A percentile compares a stretch with the other conserved stretches of the same genome.
These are phyloP conservation scores for Serranochromis macrocephalus DNA, from an alignment of 2,113 vertebrate genomes.

Conservation along the genomic window DNA sequence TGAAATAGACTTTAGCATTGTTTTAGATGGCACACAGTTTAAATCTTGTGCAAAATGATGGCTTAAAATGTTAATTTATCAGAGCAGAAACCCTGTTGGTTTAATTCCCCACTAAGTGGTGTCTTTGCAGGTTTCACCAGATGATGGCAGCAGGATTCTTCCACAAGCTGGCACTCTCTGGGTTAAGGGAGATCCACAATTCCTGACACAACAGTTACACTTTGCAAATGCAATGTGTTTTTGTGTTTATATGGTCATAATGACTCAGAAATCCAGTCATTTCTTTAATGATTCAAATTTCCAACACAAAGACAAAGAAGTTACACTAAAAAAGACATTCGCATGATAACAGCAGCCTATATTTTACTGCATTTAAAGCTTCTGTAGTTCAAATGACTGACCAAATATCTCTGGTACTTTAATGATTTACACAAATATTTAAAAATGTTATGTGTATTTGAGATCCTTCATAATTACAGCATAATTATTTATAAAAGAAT, in stretches of 20 bases:
- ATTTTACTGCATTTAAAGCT: neutral
- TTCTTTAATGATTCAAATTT: neutral
- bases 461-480: neutral
- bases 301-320: neutral
- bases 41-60: neutral
- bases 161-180: neutral
- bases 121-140: constrained; percentile 29
- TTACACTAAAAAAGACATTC: neutral
- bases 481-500: neutral
- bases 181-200: neutral
- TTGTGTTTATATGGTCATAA: neutral
- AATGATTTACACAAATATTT: neutral
- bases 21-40: constrained; percentile 2
- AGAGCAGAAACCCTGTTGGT: neutral
- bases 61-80: neutral
- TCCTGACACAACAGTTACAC: neutral
- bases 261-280: neutral
- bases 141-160: constrained; percentile 50
- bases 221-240: neutral
- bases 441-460: neutral
- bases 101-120: neutral
- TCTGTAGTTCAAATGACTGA: neutral
- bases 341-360: neutral
- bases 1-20: neutral
- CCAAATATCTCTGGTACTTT: neutral